Base-by-base conservation (phyloP, 2,888 invertebrate genomes). In the Plusia festucae region DNA sequence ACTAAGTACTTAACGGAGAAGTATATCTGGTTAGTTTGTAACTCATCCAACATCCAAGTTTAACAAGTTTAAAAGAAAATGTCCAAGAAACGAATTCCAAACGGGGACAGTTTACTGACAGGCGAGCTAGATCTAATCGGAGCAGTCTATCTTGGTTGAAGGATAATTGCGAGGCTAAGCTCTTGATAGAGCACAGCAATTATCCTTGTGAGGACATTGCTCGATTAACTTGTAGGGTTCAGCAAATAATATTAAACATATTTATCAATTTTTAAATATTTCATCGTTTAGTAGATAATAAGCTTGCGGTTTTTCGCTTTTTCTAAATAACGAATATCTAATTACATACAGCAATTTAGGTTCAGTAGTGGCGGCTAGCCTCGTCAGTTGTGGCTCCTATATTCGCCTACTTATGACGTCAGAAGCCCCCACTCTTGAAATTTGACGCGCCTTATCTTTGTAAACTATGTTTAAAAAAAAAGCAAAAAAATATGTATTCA, bases 111-210 rank as follows among this genome's bases (percentile, higher is more conserved):
- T 62, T 57, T 57, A 56, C 53, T 58, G 72, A 71, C 72, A 34
- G 72, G 60, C 56, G 20, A 30, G 20, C 51, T 16, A 51, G 72
- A 73, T 73, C 40, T 53, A 59, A 66, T 70, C 71, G 68, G 32
- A 61, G 46, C 32, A 52, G 64, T 54, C 54, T 54, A 52, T 66
- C 46, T 16, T 9, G 51, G 66, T 60, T 22, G 62, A 73, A 76
- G 67, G 67, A 73, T 66, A 71, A 60, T 72, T 66, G 52, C 22
- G 53, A 18, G 49, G 24, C 59, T 27, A 30, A 13, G 46, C 51
- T 65, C 59, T 62, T 57, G 56, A 53, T 44, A 46, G 5, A 40
- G 30, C 49, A 24, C 15, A 15, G 34, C 53, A 52, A 54, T 62
- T 49, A 56, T 65, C 44, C 55, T 70, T 49, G 44, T 11, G 57